These are phyloP conservation scores for Cygnus atratus DNA, from an alignment of 2,113 vertebrate species.

Conservation along the genomic window DNA sequence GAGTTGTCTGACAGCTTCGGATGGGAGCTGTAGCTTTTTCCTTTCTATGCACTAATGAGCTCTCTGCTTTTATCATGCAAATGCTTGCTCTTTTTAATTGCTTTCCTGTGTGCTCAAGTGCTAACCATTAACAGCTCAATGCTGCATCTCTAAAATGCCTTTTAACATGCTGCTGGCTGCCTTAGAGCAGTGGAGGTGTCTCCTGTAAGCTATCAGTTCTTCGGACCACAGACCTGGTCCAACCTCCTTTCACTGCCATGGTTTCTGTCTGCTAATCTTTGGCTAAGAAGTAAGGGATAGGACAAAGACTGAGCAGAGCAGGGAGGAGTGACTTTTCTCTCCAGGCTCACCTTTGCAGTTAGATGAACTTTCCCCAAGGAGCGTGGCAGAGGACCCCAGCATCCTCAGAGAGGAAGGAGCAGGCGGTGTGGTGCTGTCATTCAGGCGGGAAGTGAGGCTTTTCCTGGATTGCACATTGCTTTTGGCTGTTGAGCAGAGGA, in stretches of 20 bases:
- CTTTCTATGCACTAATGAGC: rapidly evolving
- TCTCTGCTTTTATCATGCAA: neutral
- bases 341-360: neutral
- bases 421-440: neutral
- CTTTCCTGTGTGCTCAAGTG: neutral
- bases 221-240: rapidly evolving
- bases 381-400: neutral
- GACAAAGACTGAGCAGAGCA: neutral
- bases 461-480: neutral
- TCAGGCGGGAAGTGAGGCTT: neutral
- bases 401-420: neutral
- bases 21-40: neutral
- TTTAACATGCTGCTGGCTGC: rapidly evolving
- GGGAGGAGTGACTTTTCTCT: neutral
- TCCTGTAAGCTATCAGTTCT: neutral
- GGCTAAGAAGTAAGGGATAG: neutral
- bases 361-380: neutral
- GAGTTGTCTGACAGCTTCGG: neutral
- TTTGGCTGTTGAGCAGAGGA: neutral
- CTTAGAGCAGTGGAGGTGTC: neutral
- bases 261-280: neutral
- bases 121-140: rapidly evolving
- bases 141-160: neutral
- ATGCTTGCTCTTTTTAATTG: too few species aligned
- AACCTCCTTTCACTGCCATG: rapidly evolving